Conservation (phyloP, 2,888 invertebrate genomes). For the Blastobasis lacticolella region DNA sequence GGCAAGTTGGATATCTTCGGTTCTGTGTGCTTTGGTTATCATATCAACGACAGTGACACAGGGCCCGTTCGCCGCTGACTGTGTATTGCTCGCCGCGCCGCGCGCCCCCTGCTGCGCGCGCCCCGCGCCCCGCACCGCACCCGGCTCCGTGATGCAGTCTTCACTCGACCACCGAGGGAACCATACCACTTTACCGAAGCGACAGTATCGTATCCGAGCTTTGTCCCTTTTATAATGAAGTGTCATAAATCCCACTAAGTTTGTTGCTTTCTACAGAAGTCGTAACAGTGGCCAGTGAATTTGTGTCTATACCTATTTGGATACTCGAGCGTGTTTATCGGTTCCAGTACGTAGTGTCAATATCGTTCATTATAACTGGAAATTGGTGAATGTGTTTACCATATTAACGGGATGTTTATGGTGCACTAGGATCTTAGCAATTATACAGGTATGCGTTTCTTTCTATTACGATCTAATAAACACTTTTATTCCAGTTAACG, state of each 20-base stretch:
- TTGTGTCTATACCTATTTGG: slow-evolving; percentile 26
- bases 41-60: slow-evolving; percentile 57
- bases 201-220: slow-evolving; percentile 63
- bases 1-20: slow-evolving; percentile 28
- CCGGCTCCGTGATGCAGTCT: slow-evolving; percentile 57
- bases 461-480: not conserved
- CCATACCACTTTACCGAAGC: slow-evolving; percentile 21
- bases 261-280: slow-evolving; percentile 21
- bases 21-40: slow-evolving; percentile 67
- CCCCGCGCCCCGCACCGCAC: slow-evolving; percentile 14
- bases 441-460: slow-evolving; percentile 37
- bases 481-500: no score
- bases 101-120: slow-evolving; percentile 15
- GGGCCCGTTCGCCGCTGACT: slow-evolving; percentile 49
- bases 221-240: slow-evolving; percentile 44
- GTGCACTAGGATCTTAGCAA: slow-evolving; percentile 43
- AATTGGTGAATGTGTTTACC: slow-evolving; percentile 54
- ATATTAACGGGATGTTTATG: slow-evolving; percentile 47
- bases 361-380: slow-evolving; percentile 45
- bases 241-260: slow-evolving; percentile 33
- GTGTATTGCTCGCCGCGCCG: slow-evolving; percentile 1
- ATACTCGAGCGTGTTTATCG: slow-evolving; percentile 3
- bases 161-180: slow-evolving; percentile 30
- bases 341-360: slow-evolving; percentile 32
- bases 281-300: slow-evolving; percentile 30